Evolutionary conservation across 2,888 invertebrate genomes (phyloP), one percentile per base, ranked within the genome.

Genomic region (Troides aeacus): DNA sequence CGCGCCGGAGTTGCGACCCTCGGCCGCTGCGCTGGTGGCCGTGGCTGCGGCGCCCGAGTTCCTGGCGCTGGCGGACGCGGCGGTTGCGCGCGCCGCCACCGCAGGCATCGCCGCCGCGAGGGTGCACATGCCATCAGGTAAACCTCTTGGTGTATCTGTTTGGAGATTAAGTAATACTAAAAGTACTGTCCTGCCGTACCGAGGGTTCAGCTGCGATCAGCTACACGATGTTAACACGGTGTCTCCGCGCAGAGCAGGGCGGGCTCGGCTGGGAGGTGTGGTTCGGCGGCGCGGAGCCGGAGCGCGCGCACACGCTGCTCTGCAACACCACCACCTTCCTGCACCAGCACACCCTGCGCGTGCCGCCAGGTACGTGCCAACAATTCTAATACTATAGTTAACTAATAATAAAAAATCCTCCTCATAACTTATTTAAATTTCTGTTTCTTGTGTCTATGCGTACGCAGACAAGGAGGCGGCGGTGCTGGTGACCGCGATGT

Each of bases 1-100:
- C 68, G 94, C 96, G 74, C 96, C 96, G 0, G 95, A 88, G 80
- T 96, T 96, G 80, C 94, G 99, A 10, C 99, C 99, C 0, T 97
- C 98, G 0, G 98, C 99, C 7, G 97, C 97, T 77, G 98, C 99
- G 84, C 96, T 99, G 39, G 98, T 98, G n/a, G 96, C 96, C 2
- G 96, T 98, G 72, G 96, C 97, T 0, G 95, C 96, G 3, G 97
- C 98, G 2, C 98, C 99, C 0, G 99, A 99, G 93, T 98, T 97
- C 89, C 73, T 77, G 95, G 97, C 67, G 94, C 84, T 91, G 17
- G 74, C 75, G 8, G 90, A 89, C 80, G 89, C 82, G 0, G 75
- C 77, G 2, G 81, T 81, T 0, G 68, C 82, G 0, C 71, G 75
- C 24, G 70, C 75, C 18, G 57, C 66, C 5, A 77, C 79, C 5